These are phyloP conservation scores for Agriopis marginaria DNA, from an alignment of 2,888 invertebrate species.

Conservation along the genomic window DNA sequence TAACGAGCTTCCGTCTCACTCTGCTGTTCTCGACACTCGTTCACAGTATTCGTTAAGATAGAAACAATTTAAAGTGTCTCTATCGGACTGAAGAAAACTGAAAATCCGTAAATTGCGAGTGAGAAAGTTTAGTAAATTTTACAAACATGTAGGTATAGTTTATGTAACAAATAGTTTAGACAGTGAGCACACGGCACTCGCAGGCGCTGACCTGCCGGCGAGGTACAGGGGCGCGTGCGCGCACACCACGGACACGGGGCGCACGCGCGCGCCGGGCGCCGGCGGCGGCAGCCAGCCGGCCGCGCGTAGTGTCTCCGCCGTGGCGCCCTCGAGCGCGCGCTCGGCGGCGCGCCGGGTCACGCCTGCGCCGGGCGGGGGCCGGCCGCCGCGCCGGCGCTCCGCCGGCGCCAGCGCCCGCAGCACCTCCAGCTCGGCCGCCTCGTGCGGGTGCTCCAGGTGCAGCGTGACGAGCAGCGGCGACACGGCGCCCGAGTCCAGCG, in stretches of 20 bases:
- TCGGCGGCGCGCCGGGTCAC: constrained; percentile 89
- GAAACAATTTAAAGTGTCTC: too few species aligned
- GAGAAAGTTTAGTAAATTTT: too few species aligned
- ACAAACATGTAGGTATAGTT: too few species aligned
- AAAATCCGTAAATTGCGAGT: too few species aligned
- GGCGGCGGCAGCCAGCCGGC: constrained; percentile 71
- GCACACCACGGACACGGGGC: constrained; percentile 83
- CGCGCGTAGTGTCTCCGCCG: constrained; percentile 60
- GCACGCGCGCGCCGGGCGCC: constrained; percentile 69
- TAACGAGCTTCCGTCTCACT: neutral
- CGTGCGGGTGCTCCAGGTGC: constrained; percentile 86
- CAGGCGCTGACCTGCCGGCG: constrained; percentile 84
- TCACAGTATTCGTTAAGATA: neutral
- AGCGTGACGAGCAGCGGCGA: constrained; percentile 88
- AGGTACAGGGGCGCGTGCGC: constrained; percentile 88
- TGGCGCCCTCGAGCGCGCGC: constrained; percentile 78
- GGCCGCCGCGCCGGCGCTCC: constrained; percentile 88
- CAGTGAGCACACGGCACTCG: too few species aligned
- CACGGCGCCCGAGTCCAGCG: constrained; percentile 85
- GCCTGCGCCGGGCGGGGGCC: constrained; percentile 67
- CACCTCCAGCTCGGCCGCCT: constrained; percentile 68
- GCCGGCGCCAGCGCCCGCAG: constrained; percentile 54
- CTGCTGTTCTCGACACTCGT: too few species aligned
- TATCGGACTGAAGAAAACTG: too few species aligned
- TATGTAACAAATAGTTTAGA: too few species aligned